Base-by-base conservation (phyloP, 2,888 invertebrate genomes). In the Geotrupes spiniger region DNA sequence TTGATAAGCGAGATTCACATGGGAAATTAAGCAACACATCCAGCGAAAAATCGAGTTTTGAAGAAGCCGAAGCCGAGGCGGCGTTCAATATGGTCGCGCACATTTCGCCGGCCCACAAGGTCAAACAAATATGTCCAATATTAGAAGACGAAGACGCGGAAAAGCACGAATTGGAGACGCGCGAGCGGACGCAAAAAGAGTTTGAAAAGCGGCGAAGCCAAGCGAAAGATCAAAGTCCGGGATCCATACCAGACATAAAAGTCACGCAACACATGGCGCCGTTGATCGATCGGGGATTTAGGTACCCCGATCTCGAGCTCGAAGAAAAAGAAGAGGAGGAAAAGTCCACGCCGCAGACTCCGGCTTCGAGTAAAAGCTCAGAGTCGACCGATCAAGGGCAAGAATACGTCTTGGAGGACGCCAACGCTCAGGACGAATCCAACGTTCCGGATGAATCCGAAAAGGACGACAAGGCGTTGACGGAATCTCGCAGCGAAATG, bases 331-430 rank as follows among this genome's bases (percentile, higher is more conserved):
- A 72, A 52, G 61, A 64, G 46, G 54, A 63, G 27, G 52, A 77
- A 60, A 58, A 75, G 41, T 78, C 33, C 9, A 33, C 33, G 9
- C 33, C 33, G 2, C 80, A 80, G 56, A 81, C 81, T 21, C 83
- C 82, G 21, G 75, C 79, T 48, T 82, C 82, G 11, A 83, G 82
- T 61, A 80, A 81, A 66, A 82, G 81, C 62, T 83, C 83, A 3
- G 75, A 83, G 51, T 82, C 82, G 44, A 80, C 82, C 12, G 81
- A 84, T 57, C 82, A 83, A 65, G 83, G 83, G 8, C 72, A 77
- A 55, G 82, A 84, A 69, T 81, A 83, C 57, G 76, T 81, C 39
- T 65, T 83, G 53, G 81, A 81, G 59, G 80, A 82, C 50, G 77
- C 61, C 33, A 55, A 77, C 51, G 79, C 78, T 60, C 79, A 76